These are phyloP conservation scores for Megalops atlanticus DNA, from an alignment of 2,113 vertebrate genomes.

Conservation along the genomic window DNA sequence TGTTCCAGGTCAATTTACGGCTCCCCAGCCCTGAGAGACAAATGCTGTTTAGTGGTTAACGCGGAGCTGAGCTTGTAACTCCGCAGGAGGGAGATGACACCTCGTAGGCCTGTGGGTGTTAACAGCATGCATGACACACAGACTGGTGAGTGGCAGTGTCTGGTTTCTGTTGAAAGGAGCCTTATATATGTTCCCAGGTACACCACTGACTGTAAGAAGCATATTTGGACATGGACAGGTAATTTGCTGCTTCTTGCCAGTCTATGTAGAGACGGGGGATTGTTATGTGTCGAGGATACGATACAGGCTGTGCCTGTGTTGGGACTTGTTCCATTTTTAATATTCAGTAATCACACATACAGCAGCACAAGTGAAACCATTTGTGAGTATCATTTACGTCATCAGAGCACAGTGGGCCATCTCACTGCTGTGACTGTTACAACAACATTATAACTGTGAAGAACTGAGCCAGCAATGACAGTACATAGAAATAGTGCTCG, in stretches of 20 bases:
- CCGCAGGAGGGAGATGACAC: background rate
- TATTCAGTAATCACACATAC: too few relatives aligned
- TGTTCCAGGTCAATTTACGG: background rate
- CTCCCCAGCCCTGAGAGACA: background rate
- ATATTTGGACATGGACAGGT: too few relatives aligned
- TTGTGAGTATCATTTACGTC: too few relatives aligned
- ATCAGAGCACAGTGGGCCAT: too few relatives aligned
- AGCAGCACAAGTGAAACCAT: too few relatives aligned
- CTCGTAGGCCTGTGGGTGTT: background rate
- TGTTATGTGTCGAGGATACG: too few relatives aligned
- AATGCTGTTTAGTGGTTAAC: slow-evolving; percentile 19
- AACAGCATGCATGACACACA: background rate
- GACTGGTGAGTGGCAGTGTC: background rate
- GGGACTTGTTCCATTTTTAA: too few relatives aligned
- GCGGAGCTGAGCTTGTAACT: slow-evolving; percentile 1
- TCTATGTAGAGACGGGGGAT: slow-evolving; percentile 64
- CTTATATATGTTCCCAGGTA: background rate
- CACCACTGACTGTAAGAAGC: background rate
- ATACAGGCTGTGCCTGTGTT: too few relatives aligned
- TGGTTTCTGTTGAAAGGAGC: slow-evolving; percentile 7
- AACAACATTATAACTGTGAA: too few relatives aligned
- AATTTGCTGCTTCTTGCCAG: background rate
- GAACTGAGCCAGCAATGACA: too few relatives aligned
- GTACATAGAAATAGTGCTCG: too few relatives aligned
- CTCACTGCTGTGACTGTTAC: too few relatives aligned